Percentiles rank a stretch among this genome's conserved stretches.
phyloP scores from a whole-genome alignment of 1,140 invertebrate species.

The Fopius arisanus region DNA sequence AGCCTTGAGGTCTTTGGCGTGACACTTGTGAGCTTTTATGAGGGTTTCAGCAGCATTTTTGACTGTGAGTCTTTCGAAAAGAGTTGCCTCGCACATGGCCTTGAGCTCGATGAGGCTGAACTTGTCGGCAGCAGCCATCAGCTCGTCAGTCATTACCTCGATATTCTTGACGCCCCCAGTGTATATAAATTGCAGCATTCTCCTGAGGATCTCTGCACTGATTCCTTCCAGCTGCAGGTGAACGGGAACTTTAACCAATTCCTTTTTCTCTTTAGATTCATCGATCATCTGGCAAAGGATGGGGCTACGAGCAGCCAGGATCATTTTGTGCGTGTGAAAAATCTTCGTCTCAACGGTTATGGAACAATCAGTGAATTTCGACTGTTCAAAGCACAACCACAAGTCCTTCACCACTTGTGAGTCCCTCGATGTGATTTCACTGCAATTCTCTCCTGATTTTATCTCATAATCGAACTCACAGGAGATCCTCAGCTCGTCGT shows the following conservation, averaged over 20 bases:
- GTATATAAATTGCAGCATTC: not conserved
- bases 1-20: not conserved
- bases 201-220: not conserved
- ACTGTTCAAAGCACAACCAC: not conserved
- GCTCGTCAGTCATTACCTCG: not conserved
- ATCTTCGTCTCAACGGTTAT: not conserved
- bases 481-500: not conserved
- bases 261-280: not conserved
- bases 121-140: not conserved
- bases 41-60: not conserved
- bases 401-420: not conserved
- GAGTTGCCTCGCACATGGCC: not conserved
- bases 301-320: not conserved
- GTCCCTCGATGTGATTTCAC: not conserved
- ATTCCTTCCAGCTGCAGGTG: not conserved
- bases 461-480: not conserved
- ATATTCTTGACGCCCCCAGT: not conserved
- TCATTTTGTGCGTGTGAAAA: not conserved
- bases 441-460: not conserved
- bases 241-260: not conserved
- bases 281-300: not conserved
- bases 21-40: not conserved
- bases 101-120: not conserved
- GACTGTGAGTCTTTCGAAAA: not conserved
- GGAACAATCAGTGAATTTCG: not conserved